These are phyloP conservation scores for Megalonaias nervosa DNA, from an alignment of 1,140 invertebrate genomes.

Conservation along the genomic window DNA sequence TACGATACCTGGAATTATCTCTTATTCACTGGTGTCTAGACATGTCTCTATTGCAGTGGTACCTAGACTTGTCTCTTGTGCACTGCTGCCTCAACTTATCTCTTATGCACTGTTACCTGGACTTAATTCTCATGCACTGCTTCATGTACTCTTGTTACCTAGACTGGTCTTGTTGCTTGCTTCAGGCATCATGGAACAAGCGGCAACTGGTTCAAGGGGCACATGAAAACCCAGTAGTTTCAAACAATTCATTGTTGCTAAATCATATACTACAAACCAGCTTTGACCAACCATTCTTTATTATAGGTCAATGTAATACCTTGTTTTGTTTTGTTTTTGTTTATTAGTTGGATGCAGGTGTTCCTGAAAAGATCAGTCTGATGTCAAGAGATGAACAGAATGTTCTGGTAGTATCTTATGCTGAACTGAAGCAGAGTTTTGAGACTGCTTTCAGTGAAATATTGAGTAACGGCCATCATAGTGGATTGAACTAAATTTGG, in stretches of 20 bases:
- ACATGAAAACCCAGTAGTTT: neutral
- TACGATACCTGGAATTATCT: too few relatives aligned
- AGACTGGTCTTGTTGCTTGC: neutral
- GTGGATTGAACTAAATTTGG: conserved; percentile 12
- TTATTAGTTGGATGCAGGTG: conserved; percentile 80
- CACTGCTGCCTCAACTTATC: too few relatives aligned
- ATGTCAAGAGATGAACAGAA: conserved; percentile 97
- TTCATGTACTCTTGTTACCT: too few relatives aligned
- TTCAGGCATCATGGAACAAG: neutral
- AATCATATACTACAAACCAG: neutral
- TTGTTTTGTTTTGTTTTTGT: conserved; percentile 7
- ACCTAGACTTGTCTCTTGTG: too few relatives aligned
- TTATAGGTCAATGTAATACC: neutral
- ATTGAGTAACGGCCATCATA: conserved; percentile 61
- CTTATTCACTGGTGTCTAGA: too few relatives aligned
- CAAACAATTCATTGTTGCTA: neutral
- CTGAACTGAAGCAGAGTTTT: conserved; percentile 94
- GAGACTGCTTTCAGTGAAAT: conserved; percentile 93
- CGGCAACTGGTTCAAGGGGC: neutral
- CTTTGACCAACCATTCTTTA: neutral
- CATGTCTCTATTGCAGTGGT: too few relatives aligned
- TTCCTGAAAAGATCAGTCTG: conserved; percentile 93
- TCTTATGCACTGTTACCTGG: too few relatives aligned
- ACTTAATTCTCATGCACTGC: too few relatives aligned
- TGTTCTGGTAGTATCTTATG: conserved; percentile 93